Conservation (phyloP, 2,797 vertebrate genomes). For the Arnoldichthys spilopterus region DNA sequence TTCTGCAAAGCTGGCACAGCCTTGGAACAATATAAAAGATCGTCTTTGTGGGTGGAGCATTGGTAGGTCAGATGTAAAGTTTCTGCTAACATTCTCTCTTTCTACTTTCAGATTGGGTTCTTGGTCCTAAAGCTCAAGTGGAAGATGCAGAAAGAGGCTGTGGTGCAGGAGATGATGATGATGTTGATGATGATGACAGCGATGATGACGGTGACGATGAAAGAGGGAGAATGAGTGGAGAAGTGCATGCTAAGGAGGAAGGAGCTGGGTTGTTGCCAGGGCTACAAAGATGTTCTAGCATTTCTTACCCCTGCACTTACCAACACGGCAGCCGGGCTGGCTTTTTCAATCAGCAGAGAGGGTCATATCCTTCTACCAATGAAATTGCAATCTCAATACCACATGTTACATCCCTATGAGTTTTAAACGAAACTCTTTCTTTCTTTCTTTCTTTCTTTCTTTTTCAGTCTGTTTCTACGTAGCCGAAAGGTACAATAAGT, state of each 20-base stretch:
- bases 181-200: constrained; percentile 2
- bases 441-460: neutral
- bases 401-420: constrained; percentile 5
- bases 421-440: neutral
- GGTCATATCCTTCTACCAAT: constrained; percentile 14
- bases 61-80: neutral
- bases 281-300: constrained; percentile 58
- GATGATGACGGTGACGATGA: neutral
- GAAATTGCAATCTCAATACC: constrained; percentile 48
- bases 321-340: neutral
- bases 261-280: constrained; percentile 41
- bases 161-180: constrained; percentile 35
- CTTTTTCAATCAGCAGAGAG: constrained; percentile 1
- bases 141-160: constrained; percentile 57
- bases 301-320: constrained; percentile 58
- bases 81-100: neutral
- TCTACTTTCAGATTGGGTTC: constrained; percentile 67
- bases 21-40: too few species aligned
- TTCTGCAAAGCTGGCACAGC: too few species aligned
- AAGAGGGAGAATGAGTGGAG: constrained; percentile 20
- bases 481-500: neutral
- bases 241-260: constrained; percentile 58
- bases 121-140: constrained; percentile 70
- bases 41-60: too few species aligned
- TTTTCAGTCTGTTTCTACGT: neutral